These are phyloP conservation scores for Psammodynastes pulverulentus DNA, from an alignment of 2,113 vertebrate genomes.

Conservation along the genomic window DNA sequence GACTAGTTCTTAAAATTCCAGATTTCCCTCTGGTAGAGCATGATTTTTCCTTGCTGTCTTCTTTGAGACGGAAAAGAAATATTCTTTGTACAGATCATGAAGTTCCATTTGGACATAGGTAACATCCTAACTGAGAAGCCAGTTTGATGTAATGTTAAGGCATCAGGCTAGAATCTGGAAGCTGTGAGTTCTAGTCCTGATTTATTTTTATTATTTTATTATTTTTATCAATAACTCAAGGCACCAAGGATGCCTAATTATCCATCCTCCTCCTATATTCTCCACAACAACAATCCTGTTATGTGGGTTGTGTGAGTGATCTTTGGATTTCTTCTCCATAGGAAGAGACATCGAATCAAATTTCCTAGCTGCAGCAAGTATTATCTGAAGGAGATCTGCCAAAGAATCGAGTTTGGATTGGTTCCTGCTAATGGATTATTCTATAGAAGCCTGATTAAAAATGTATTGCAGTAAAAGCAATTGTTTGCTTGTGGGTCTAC, in stretches of 20 bases:
- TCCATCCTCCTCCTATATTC: neutral
- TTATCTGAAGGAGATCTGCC: neutral
- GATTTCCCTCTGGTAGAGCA: neutral
- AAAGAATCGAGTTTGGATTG: neutral
- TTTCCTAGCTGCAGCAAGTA: neutral
- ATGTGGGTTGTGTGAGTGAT: neutral
- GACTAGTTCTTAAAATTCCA: neutral
- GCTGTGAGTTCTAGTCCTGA: neutral
- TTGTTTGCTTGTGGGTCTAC: neutral
- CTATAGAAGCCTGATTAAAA: constrained; percentile 8
- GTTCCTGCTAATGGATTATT: neutral
- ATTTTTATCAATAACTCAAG: neutral
- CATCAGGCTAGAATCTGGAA: neutral
- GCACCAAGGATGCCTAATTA: neutral
- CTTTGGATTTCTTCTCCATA: neutral
- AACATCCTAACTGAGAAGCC: neutral
- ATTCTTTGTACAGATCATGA: neutral
- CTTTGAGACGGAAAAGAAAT: neutral
- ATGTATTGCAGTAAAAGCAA: neutral
- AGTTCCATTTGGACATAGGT: neutral
- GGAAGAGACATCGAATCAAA: neutral
- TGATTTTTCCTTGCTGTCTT: neutral
- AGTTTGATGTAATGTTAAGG: neutral
- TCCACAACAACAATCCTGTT: neutral
- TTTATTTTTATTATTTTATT: neutral